These are phyloP conservation scores for Drosophila hydei DNA, from an alignment of 1,140 invertebrate species.

Conservation along the genomic window DNA sequence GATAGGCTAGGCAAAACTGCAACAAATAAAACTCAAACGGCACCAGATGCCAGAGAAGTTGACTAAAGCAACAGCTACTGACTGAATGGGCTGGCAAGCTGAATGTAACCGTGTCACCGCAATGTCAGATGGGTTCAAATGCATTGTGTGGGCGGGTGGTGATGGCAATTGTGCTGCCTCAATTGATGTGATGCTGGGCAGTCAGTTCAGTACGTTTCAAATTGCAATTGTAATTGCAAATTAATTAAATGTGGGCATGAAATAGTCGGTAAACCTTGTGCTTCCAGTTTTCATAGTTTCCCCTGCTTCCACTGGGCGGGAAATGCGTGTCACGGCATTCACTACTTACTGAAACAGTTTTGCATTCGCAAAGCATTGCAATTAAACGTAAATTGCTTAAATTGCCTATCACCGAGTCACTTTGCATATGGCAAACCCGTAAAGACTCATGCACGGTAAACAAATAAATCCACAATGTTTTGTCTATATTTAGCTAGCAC, in stretches of 20 bases:
- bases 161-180: constrained; percentile 9
- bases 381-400: constrained; percentile 34
- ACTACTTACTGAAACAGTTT: constrained; percentile 25
- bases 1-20: constrained; percentile 30
- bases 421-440: constrained; percentile 1
- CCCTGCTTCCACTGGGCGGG: too few relatives aligned
- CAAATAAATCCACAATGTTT: constrained; percentile 1
- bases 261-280: constrained; percentile 15
- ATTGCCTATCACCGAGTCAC: constrained; percentile 20
- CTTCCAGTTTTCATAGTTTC: constrained; percentile 10
- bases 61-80: not conserved
- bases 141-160: constrained; percentile 9
- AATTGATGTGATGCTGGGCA: constrained; percentile 8
- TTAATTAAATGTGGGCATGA: constrained; percentile 59
- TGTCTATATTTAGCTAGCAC: constrained; percentile 20
- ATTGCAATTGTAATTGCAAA: constrained; percentile 65
- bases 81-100: not conserved
- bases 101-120: too few relatives aligned
- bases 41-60: constrained; percentile 32
- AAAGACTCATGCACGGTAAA: not conserved
- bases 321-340: constrained; percentile 24
- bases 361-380: constrained; percentile 28
- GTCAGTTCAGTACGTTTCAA: constrained; percentile 5
- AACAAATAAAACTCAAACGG: constrained; percentile 5
- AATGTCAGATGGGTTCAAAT: constrained; percentile 41